These are phyloP conservation scores for Hydractinia symbiolongicarpus DNA, from an alignment of 30 jellyfish, hydroid and myxozoan species.

Conservation along the genomic window DNA sequence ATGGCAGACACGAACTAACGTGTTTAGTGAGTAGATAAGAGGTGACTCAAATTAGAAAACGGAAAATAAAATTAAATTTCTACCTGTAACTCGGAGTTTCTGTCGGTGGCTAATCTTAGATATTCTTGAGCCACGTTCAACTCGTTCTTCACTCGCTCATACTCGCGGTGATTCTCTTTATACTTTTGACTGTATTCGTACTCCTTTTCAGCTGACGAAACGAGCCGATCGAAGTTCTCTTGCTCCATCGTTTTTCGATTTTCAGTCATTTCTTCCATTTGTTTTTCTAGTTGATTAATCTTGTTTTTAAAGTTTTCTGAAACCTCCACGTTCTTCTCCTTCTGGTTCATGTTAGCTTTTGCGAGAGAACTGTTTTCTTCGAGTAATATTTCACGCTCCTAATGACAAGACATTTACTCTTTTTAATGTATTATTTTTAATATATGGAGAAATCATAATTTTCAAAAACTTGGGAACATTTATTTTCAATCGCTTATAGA, in stretches of 20 bases:
- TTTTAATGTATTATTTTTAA: no score
- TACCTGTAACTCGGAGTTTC: slow-evolving; percentile 74
- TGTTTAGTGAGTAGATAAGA: no score
- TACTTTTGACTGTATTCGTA: slow-evolving; percentile 27
- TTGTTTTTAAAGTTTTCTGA: slow-evolving; percentile 3
- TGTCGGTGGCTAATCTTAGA: slow-evolving; percentile 71
- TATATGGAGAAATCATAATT: no score
- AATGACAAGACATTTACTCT: no score
- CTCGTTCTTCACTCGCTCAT: slow-evolving; percentile 48
- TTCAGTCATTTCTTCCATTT: slow-evolving; percentile 9
- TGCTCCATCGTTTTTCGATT: slow-evolving; percentile 14
- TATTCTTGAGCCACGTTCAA: slow-evolving; percentile 59
- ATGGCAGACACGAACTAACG: no score
- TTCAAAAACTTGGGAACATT: no score
- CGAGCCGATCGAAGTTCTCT: slow-evolving; percentile 5
- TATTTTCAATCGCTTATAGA: no score
- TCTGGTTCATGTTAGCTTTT: slow-evolving; percentile 12
- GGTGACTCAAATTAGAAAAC: no score
- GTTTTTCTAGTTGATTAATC: slow-evolving; percentile 12
- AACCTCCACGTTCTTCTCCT: background rate
- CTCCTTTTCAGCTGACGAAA: slow-evolving; percentile 39
- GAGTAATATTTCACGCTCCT: slow-evolving; percentile 46
- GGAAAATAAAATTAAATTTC: background rate
- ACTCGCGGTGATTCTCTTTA: slow-evolving; percentile 43
- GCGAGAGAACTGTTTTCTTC: slow-evolving; percentile 47